Evolutionary conservation across 2,888 invertebrate genomes (phyloP), one percentile per base, ranked within the genome.

Genomic region (Lasioglossum morio): DNA sequence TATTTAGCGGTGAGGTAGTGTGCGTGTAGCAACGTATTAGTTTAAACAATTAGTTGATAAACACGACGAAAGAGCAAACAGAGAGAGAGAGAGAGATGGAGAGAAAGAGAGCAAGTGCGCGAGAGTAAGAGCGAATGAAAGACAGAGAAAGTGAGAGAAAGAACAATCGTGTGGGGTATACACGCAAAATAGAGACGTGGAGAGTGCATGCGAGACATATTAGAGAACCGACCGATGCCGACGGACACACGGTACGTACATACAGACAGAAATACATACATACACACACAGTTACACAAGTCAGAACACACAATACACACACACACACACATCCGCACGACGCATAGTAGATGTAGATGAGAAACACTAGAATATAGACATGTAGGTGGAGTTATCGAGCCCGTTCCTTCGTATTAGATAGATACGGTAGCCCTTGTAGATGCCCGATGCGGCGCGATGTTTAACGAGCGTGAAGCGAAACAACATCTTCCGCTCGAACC

Each of bases 1-100:
- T 76, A 77, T 88, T 57, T 93, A 93, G 91, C 89, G 88, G 85
- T 89, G 91, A 92, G 87, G 82, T 93, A 93, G 92, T 89, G 84
- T 90, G 89, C 88, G 91, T 90, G 80, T 90, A 88, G 86, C 80
- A 70, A 86, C 87, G 83, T 87, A 83, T 88, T 90, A 90, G 90
- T 90, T 89, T 87, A 85, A 86, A 27, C 23, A 63, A 89, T 87
- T 90, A 91, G 88, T 85, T 80, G 82, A 88, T 92, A 91, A 90
- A 69, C 40, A 79, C 34, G 77, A 63, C 57, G 72, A 14, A 12
- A 43, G 43, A 46, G 40, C 34, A 63, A 19, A 60, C 69, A 34
- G 76, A 72, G 27, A 23, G 73, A 19, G 23, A 7, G 30, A 8
- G 63, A 34, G 66, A 72, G n/a, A n/a, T n/a, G n/a, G 34, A 23